Evolutionary conservation across 1,140 invertebrate genomes (phyloP), one percentile per base, ranked within the genome.

Genomic region (Acromyrmex charruanus): DNA sequence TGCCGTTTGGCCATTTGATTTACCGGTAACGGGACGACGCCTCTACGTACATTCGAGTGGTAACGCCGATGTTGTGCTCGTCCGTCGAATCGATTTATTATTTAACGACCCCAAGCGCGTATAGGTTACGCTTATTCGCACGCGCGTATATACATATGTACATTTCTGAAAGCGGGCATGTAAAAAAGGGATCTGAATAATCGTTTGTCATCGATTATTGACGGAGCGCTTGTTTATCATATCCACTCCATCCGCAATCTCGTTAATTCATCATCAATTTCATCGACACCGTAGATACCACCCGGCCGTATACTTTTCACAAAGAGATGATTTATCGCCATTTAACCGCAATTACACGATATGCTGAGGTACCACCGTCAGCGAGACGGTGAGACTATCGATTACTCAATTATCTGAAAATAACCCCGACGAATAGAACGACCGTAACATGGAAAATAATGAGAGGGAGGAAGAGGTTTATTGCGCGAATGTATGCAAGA

Each of bases 1-100:
- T 66, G 77, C 72, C 39, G 87, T 87, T 86, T 87, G 61, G 77
- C 80, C 82, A 35, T 74, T 86, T 81, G 82, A 91, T 88, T 89
- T 86, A 84, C 89, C 21, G 12, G 72, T 31, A 86, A 63, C 85
- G 69, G 61, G 75, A 74, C 85, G 39, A 74, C 82, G 69, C 69
- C 74, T 82, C 55, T 77, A 28, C 53, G 72, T 75, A 81, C 53
- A 69, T 35, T 82, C 53, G 55, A 74, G 31, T 71, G 25, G 21
- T 81, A 71, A 81, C 66, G 49, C 25, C 53, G 53, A 81, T 18
- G 61, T 66, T 79, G 39, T 16, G 6, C 44, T 44, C 59, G 44
- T 28, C 44, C 71, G 68, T 84, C 25, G 39, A 84, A 75, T 84
- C 69, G 69, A 75, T 84, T 44, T 44, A 44, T 44, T 84, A 84